Evolutionary conservation across 2,888 invertebrate genomes (phyloP).

Genomic region (Eupeodes luniger): DNA sequence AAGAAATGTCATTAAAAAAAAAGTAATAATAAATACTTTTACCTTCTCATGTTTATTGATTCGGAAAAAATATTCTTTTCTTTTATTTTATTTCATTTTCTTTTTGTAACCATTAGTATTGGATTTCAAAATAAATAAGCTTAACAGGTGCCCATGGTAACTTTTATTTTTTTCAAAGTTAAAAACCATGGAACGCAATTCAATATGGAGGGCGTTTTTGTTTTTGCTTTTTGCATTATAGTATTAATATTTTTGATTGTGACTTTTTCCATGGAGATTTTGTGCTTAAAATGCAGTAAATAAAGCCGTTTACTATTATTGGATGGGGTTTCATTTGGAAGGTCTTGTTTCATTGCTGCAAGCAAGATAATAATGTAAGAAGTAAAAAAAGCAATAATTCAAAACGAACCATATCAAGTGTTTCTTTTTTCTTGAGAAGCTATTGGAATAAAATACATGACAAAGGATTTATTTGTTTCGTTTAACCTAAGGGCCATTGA

Average conservation of each 20-base stretch:
- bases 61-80: slow-evolving; percentile 5
- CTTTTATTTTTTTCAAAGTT: slow-evolving; percentile 28
- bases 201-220: neutral
- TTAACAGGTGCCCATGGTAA: slow-evolving; percentile 69
- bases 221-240: neutral
- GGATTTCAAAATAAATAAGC: slow-evolving; percentile 55
- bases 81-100: slow-evolving; percentile 9
- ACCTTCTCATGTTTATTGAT: slow-evolving; percentile 7
- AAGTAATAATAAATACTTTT: slow-evolving; percentile 1
- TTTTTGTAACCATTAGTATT: slow-evolving; percentile 35
- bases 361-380: neutral
- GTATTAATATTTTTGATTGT: slow-evolving; percentile 19
- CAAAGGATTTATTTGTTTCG: no score
- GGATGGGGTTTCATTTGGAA: neutral
- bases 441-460: neutral
- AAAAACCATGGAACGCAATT: slow-evolving; percentile 1
- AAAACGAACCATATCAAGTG: neutral
- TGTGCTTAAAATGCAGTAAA: neutral
- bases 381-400: neutral
- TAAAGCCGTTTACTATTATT: neutral
- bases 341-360: neutral
- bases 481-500: no score
- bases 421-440: neutral
- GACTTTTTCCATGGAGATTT: slow-evolving; percentile 11
- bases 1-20: slow-evolving; percentile 38